These are phyloP conservation scores for Sternotherus odoratus DNA, from an alignment of 2,797 vertebrate species.

Conservation along the genomic window DNA sequence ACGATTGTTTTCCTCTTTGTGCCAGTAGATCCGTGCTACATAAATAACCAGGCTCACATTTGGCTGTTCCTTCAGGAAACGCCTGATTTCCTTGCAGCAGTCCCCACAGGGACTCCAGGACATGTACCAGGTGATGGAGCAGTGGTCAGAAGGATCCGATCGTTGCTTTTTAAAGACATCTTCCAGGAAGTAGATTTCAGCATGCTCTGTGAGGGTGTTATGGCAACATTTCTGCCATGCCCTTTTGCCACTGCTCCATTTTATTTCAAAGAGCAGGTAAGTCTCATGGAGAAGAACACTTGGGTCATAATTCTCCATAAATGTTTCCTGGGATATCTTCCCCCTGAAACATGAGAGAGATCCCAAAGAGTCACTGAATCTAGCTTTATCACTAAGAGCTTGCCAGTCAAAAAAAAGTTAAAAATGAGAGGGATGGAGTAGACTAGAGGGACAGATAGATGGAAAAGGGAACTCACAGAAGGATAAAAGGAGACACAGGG, in stretches of 20 bases:
- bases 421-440: not conserved
- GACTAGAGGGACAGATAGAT: not conserved
- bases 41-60: fast-evolving
- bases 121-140: constrained; percentile 8
- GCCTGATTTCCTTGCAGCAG: fast-evolving
- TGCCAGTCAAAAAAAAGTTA: not conserved
- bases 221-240: not conserved
- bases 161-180: not conserved
- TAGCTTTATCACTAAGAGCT: not conserved
- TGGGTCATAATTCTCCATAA: not conserved
- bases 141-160: fast-evolving
- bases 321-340: not conserved
- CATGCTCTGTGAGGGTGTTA: fast-evolving
- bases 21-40: fast-evolving
- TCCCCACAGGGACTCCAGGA: not conserved
- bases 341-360: constrained; percentile 47
- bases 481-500: not conserved
- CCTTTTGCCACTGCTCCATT: fast-evolving
- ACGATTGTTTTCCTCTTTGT: fast-evolving
- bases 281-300: fast-evolving
- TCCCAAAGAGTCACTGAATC: not conserved
- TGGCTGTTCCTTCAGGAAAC: not conserved
- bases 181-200: not conserved
- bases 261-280: not conserved
- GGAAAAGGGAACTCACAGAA: not conserved